Evolutionary conservation across 2,888 invertebrate species (phyloP), one percentile per base, ranked within the genome.

Genomic region (Eulithis prunata): DNA sequence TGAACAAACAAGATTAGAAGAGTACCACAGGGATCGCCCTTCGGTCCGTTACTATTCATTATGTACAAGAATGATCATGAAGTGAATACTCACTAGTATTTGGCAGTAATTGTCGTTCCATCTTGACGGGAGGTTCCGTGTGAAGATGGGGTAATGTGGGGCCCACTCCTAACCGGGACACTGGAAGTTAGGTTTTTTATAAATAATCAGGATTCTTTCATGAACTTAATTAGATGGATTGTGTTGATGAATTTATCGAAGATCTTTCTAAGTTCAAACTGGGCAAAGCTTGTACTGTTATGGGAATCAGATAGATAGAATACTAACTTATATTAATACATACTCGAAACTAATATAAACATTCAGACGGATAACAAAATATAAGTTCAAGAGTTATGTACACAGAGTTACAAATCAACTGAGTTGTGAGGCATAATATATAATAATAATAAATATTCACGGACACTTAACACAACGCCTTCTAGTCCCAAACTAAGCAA

Each of bases 41-140:
- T 53, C 13, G 13, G 13, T 7, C 36, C 36, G 6, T 53, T 53
- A 38, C 38, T 38, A 32, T 47, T 66, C 10, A 10, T 12, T 11
- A 21, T 51, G 0, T n/a, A 66, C 38, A 66, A 0, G 12, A 57
- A 41, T 21, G 54, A 45, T 64, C 51, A 49, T 28, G 5, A 62
- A 58, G 57, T 57, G 55, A 47, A 69, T 81, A 94, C 95, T 91
- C 76, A 95, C 95, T 95, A 76, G 94, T 94, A 80, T 94, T 94
- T 72, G 94, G 92, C 80, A 94, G 88, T 63, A 94, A 88, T 80
- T 94, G 94, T 78, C 95, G 90, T 85, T 95, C 95, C 85, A 95
- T 93, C 84, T 95, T 95, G 83, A 95, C 94, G 63, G 95, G 94
- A 45, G 94, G 94, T 79, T 95, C 95, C 28, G 94, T 85, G 82